Evolutionary conservation across 2,888 invertebrate genomes (phyloP).

Genomic region (Drosophila maculinotata): DNA sequence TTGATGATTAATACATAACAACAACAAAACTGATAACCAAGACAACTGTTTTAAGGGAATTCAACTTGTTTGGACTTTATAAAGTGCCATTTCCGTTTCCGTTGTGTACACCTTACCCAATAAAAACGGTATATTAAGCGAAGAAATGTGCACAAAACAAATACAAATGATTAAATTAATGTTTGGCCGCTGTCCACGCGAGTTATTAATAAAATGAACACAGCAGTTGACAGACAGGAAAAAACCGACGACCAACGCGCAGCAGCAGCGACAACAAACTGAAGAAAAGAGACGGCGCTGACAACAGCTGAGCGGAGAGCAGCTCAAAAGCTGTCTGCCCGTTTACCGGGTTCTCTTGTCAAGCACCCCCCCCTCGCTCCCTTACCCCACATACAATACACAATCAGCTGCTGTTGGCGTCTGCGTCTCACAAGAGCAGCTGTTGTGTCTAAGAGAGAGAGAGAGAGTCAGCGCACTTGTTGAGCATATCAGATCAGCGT

Average conservation of each 20-base stretch:
- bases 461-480: constrained; percentile 39
- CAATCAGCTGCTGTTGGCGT: constrained; percentile 42
- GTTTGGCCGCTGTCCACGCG: constrained; percentile 19
- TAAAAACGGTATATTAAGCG: background rate
- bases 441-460: background rate
- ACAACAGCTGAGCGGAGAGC: constrained; percentile 46
- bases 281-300: constrained; percentile 29
- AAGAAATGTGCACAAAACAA: constrained; percentile 5
- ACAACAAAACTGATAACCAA: constrained; percentile 15
- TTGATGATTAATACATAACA: constrained; percentile 61
- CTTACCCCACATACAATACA: background rate
- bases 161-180: background rate
- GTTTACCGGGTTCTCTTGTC: constrained; percentile 35
- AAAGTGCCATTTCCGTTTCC: background rate
- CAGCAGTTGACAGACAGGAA: constrained; percentile 3
- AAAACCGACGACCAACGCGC: constrained; percentile 42
- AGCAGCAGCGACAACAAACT: constrained; percentile 56
- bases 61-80: constrained; percentile 16
- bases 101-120: constrained; percentile 1
- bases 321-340: background rate
- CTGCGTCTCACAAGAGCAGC: constrained; percentile 7
- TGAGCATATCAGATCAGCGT: constrained; percentile 36
- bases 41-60: background rate
- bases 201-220: constrained; percentile 32
- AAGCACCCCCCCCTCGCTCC: background rate